A percentile compares a stretch with the other conserved stretches of the same genome.
Conservation (phyloP, 1,140 invertebrate species). For the Drosophila willistoni region DNA sequence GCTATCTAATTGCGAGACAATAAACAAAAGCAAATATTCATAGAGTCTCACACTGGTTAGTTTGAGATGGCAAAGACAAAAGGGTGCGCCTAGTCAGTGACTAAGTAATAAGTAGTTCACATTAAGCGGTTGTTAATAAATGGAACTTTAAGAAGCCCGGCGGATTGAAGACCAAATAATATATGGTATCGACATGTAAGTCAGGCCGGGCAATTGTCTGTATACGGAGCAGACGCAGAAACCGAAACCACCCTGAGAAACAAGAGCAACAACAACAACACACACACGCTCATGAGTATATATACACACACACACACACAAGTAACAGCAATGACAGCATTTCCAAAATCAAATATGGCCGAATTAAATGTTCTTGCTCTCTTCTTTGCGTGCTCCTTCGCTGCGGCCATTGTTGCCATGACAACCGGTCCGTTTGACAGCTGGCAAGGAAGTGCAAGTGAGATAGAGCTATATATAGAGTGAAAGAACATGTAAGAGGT, state of each 20-base stretch:
- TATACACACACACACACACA: neutral
- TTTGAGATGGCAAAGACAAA: no score
- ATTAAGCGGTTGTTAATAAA: neutral
- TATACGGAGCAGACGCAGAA: constrained; percentile 49
- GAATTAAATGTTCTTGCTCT: constrained; percentile 74
- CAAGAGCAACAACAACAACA: constrained; percentile 1
- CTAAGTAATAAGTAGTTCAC: neutral
- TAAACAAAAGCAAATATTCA: constrained; percentile 48
- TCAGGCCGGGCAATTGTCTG: constrained; percentile 44
- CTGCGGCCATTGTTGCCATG: constrained; percentile 76
- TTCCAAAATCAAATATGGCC: constrained; percentile 82
- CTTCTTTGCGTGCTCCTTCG: constrained; percentile 72
- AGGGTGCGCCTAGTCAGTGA: neutral
- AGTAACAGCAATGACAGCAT: constrained; percentile 67
- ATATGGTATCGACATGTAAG: constrained; percentile 27
- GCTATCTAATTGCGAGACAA: constrained; percentile 58
- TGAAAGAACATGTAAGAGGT: constrained; percentile 16
- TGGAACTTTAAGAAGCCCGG: constrained; percentile 21
- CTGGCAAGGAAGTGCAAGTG: neutral
- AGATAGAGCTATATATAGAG: neutral
- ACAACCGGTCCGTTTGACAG: constrained; percentile 44
- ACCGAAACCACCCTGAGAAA: constrained; percentile 41
- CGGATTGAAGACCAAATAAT: constrained; percentile 25
- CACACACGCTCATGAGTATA: neutral
- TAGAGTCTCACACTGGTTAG: constrained; percentile 32